These are phyloP conservation scores for Dioctria rufipes DNA, from an alignment of 2,888 invertebrate genomes.

Conservation along the genomic window DNA sequence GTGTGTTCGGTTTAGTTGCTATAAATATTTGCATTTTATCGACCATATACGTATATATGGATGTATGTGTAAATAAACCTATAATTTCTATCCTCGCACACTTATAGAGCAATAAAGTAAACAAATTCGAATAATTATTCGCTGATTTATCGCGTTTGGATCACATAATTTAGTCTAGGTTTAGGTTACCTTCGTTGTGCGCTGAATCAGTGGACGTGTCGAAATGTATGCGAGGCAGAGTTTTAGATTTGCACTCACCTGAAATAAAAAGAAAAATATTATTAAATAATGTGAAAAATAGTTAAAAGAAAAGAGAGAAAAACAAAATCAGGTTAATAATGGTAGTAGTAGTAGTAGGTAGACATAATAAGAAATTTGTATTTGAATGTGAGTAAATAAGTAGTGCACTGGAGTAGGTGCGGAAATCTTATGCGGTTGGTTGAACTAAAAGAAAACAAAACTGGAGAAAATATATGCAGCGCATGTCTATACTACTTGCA, in stretches of 20 bases:
- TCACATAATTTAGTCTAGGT: slow-evolving; percentile 10
- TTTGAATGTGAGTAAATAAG: too few relatives aligned
- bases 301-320: neutral
- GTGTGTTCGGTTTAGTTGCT: neutral
- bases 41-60: too few relatives aligned
- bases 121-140: slow-evolving; percentile 9
- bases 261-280: slow-evolving; percentile 62
- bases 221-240: slow-evolving; percentile 71
- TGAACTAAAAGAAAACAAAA: too few relatives aligned
- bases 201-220: slow-evolving; percentile 69
- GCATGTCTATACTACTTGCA: too few relatives aligned
- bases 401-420: too few relatives aligned
- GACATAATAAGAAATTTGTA: too few relatives aligned
- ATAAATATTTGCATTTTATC: too few relatives aligned
- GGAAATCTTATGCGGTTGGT: too few relatives aligned
- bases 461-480: too few relatives aligned
- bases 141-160: slow-evolving; percentile 14
- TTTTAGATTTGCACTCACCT: slow-evolving; percentile 73
- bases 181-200: slow-evolving; percentile 69
- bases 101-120: slow-evolving; percentile 7
- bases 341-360: neutral
- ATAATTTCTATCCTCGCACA: neutral
- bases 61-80: too few relatives aligned
- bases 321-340: slow-evolving; percentile 23
- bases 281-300: neutral